Evolutionary conservation across 1,140 invertebrate species (phyloP).

Genomic region (Ceratina japonica): DNA sequence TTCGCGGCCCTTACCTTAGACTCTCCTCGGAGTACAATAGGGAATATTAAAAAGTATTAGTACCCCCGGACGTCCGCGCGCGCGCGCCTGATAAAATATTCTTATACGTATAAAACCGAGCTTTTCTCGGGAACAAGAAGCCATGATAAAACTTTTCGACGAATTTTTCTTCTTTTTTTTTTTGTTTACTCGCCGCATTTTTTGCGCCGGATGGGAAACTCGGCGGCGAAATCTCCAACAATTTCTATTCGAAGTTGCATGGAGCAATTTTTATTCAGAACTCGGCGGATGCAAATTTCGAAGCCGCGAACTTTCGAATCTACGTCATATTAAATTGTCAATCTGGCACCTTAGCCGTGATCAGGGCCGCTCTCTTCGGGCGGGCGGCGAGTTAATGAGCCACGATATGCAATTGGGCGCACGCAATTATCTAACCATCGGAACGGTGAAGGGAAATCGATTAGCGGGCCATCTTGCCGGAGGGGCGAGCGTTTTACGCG

Average conservation of each 20-base stretch:
- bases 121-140: too few species aligned
- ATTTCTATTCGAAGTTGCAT: not conserved
- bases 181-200: not conserved
- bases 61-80: not conserved
- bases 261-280: conserved; percentile 5
- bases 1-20: not conserved
- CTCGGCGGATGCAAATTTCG: not conserved
- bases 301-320: not conserved
- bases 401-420: not conserved
- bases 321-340: not conserved
- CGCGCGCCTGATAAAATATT: too few species aligned
- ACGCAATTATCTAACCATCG: conserved; percentile 16
- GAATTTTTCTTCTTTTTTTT: not conserved
- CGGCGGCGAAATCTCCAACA: not conserved
- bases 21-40: too few species aligned
- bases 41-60: not conserved
- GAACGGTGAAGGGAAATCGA: conserved; percentile 30
- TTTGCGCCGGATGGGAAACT: not conserved
- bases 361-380: too few species aligned
- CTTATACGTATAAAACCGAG: too few species aligned
- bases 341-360: too few species aligned
- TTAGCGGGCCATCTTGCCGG: not conserved
- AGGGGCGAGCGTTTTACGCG: not conserved
- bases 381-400: not conserved
- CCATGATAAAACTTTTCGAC: too few species aligned